Conservation (phyloP, 2,888 invertebrate genomes). For the Camponotus fellah region DNA sequence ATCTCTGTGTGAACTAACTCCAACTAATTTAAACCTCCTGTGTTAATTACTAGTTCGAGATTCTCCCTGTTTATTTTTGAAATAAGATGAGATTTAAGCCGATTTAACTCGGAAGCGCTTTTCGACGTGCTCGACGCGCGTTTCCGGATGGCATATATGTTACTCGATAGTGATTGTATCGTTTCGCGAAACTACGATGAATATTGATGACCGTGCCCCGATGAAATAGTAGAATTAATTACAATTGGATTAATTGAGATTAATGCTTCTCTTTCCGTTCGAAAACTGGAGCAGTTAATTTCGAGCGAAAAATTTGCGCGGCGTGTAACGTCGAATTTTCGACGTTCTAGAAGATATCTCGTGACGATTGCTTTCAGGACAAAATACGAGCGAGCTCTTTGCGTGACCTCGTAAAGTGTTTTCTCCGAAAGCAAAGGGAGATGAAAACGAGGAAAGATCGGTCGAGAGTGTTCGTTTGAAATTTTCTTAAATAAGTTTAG, state of each 20-base stretch:
- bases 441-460: not conserved
- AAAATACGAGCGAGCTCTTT: conserved; percentile 4
- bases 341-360: not conserved
- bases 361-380: conserved; percentile 4
- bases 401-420: conserved; percentile 4
- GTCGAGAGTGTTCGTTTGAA: not conserved
- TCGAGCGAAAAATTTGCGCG: not conserved
- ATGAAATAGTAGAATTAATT: not conserved
- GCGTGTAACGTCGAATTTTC: conserved; percentile 10
- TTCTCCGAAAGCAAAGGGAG: conserved; percentile 8
- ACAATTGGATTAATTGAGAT: conserved; percentile 37
- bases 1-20: not conserved
- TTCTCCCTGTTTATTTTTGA: conserved; percentile 10
- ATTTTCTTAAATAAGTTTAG: conserved; percentile 15
- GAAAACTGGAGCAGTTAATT: conserved; percentile 6
- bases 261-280: conserved; percentile 18
- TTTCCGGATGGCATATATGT: conserved; percentile 15
- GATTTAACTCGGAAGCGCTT: conserved; percentile 1
- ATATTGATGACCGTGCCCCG: conserved; percentile 13
- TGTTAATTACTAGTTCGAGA: not conserved
- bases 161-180: not conserved
- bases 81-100: not conserved
- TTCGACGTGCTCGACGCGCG: not conserved
- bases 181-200: conserved; percentile 12
- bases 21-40: not conserved